A percentile compares a stretch with the other conserved stretches of the same genome.
Evolutionary conservation across 1,140 invertebrate genomes (phyloP).

Genomic region (Pseudomyrmex concolor): DNA sequence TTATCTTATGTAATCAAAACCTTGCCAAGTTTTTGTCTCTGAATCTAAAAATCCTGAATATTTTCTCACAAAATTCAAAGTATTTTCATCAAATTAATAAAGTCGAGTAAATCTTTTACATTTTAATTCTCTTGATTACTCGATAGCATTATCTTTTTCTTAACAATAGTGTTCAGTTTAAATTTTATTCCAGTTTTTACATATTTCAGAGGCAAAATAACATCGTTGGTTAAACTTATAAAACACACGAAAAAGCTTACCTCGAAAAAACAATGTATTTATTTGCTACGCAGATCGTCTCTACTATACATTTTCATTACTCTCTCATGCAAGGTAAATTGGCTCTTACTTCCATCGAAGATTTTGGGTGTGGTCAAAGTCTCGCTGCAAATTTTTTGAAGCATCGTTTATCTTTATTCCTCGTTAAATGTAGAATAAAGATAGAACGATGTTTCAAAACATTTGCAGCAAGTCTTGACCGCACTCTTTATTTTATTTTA

Average conservation of each 20-base stretch:
- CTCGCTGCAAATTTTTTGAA: too few species aligned
- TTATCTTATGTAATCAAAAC: conserved; percentile 36
- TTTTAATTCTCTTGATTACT: background rate
- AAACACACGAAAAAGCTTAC: conserved; percentile 71
- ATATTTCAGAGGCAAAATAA: conserved; percentile 55
- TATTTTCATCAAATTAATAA: background rate
- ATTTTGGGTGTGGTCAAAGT: too few species aligned
- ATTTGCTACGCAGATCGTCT: conserved; percentile 55
- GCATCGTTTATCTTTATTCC: too few species aligned
- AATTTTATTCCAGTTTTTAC: background rate
- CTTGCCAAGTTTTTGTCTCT: conserved; percentile 28
- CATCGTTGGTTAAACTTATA: conserved; percentile 60
- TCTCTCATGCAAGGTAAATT: conserved; percentile 62
- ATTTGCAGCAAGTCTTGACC: too few species aligned
- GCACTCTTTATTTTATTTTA: too few species aligned
- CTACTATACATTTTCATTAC: conserved; percentile 28
- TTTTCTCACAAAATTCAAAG: background rate
- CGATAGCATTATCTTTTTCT: background rate
- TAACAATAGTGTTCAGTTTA: background rate
- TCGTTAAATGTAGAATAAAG: too few species aligned
- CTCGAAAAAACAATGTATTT: conserved; percentile 62
- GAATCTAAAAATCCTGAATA: background rate
- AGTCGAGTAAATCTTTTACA: background rate
- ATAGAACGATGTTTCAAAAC: too few species aligned
- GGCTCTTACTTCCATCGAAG: conserved; percentile 22